Conservation (phyloP, 2,797 vertebrate genomes). For the Sebastes steindachneri region DNA sequence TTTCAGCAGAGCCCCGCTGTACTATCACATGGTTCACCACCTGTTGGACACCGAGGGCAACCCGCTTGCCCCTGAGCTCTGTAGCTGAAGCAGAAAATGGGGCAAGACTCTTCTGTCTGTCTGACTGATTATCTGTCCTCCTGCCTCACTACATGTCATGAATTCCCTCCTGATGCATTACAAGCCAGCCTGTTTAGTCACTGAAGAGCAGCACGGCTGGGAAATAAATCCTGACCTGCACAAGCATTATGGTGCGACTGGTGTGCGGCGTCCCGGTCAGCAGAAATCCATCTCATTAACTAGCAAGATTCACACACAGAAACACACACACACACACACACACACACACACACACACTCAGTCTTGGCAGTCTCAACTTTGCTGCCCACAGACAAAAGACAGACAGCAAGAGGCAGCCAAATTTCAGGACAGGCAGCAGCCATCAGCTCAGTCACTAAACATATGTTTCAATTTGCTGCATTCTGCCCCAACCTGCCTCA, state of each 20-base stretch:
- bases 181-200: slow-evolving; percentile 17
- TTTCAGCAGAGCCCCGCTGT: background rate
- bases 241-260: slow-evolving; percentile 34
- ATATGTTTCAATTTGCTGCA: slow-evolving; percentile 36
- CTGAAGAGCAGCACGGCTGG: slow-evolving; percentile 17
- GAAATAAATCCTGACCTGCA: slow-evolving; percentile 46
- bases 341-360: slow-evolving; percentile 16
- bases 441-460: slow-evolving; percentile 19
- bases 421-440: slow-evolving; percentile 24
- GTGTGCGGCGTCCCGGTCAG: slow-evolving; percentile 35
- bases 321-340: background rate
- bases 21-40: slow-evolving; percentile 28
- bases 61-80: slow-evolving; percentile 13
- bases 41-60: slow-evolving; percentile 21
- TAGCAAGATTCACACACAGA: background rate
- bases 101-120: slow-evolving; percentile 11
- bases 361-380: slow-evolving; percentile 46
- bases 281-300: slow-evolving; percentile 56
- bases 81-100: slow-evolving; percentile 37
- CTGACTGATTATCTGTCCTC: slow-evolving; percentile 40
- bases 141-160: slow-evolving; percentile 24
- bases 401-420: slow-evolving; percentile 24
- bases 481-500: slow-evolving; percentile 8
- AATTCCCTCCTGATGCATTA: slow-evolving; percentile 15
- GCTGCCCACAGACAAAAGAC: slow-evolving; percentile 46